Evolutionary conservation across 2,113 vertebrate species (phyloP).

Genomic region (Conger conger): DNA sequence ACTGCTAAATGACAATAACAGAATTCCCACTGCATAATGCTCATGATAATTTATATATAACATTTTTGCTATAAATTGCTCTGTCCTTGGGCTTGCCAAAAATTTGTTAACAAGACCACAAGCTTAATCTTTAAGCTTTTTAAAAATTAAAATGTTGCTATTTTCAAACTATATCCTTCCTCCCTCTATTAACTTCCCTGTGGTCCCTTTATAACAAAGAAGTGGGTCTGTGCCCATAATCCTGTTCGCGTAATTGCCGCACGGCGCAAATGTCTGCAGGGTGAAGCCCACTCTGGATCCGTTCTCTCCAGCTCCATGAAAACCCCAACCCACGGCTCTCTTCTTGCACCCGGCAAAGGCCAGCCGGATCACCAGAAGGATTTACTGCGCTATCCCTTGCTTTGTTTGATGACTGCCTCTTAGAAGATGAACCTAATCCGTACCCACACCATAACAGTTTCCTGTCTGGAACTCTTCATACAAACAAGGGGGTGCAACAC

Average conservation of each 20-base stretch:
- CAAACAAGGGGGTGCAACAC: constrained; percentile 36
- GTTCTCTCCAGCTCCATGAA: constrained; percentile 38
- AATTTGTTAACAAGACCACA: background rate
- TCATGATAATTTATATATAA: too few species aligned
- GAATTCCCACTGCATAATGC: too few species aligned
- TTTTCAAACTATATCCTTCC: background rate
- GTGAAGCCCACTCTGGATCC: constrained; percentile 47
- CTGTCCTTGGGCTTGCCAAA: background rate
- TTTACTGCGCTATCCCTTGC: constrained; percentile 60
- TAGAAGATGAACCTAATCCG: constrained; percentile 63
- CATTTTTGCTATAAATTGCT: too few species aligned
- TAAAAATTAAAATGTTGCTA: background rate
- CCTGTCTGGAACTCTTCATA: constrained; percentile 61
- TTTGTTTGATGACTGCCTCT: constrained; percentile 65
- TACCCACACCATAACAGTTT: constrained; percentile 68
- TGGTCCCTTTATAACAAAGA: background rate
- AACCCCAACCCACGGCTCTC: constrained; percentile 34
- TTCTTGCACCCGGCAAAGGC: constrained; percentile 55
- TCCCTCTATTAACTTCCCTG: background rate
- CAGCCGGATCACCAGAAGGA: constrained; percentile 53
- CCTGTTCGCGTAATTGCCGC: background rate
- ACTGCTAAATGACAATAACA: background rate
- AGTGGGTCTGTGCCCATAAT: background rate
- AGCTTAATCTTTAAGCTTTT: background rate
- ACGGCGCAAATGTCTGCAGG: constrained; percentile 38